Conservation (phyloP, 2,797 vertebrate species). For the Prionace glauca region DNA sequence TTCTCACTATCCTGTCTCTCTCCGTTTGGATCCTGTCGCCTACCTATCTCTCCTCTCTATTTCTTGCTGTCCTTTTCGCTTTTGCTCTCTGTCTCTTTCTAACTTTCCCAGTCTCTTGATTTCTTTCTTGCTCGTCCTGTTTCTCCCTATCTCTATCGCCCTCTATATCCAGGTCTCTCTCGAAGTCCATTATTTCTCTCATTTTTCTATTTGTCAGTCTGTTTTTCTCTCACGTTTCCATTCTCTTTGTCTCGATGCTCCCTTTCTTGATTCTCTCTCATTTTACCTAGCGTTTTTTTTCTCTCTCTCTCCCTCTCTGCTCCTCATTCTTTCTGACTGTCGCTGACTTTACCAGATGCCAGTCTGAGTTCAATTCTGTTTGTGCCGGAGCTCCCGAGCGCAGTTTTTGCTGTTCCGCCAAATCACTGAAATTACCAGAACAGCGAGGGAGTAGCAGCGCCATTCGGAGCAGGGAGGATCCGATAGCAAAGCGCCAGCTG, state of each 20-base stretch:
- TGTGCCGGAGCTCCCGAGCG: neutral
- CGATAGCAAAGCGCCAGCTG: neutral
- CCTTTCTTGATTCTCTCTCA: conserved; percentile 54
- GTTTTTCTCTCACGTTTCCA: neutral
- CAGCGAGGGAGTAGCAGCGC: neutral
- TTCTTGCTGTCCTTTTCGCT: neutral
- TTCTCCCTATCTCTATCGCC: neutral
- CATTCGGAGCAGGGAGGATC: conserved; percentile 6
- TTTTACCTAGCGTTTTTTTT: neutral
- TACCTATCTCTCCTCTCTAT: neutral
- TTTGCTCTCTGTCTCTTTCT: neutral
- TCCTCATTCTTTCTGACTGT: neutral
- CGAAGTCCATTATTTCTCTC: neutral
- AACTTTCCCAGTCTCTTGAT: neutral
- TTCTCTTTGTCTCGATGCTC: conserved; percentile 48
- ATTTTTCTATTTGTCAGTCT: neutral
- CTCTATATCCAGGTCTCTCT: neutral
- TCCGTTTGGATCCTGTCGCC: neutral
- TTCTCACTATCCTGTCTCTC: neutral
- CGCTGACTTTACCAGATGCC: neutral
- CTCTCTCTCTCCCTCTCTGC: neutral
- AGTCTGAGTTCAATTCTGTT: neutral
- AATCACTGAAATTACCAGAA: neutral
- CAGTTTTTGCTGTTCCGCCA: neutral
- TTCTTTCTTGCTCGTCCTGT: neutral